These are phyloP conservation scores for Barnardius zonarius DNA, from an alignment of 2,113 vertebrate species.

Conservation along the genomic window DNA sequence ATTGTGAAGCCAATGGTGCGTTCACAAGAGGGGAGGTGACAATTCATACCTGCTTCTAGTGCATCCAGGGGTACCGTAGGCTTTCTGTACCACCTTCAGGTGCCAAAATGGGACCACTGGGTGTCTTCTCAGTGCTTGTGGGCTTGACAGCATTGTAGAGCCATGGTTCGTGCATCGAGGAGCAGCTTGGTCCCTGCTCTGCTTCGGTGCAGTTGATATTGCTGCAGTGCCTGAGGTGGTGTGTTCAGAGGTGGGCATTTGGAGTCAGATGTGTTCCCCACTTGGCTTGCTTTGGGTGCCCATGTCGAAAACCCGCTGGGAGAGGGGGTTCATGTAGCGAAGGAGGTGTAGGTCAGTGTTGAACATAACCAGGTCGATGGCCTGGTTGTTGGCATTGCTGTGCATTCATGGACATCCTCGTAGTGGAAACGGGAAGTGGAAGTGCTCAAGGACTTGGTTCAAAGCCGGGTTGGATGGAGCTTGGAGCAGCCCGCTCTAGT, in stretches of 20 bases:
- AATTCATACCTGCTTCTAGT: background rate
- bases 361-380: background rate
- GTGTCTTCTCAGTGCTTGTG: fast-evolving
- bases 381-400: background rate
- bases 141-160: background rate
- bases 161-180: fast-evolving
- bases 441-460: background rate
- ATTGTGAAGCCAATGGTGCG: background rate
- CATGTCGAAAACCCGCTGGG: fast-evolving
- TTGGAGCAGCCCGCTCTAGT: background rate
- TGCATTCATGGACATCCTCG: background rate
- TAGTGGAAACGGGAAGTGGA: background rate
- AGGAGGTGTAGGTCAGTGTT: background rate
- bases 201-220: fast-evolving
- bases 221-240: fast-evolving
- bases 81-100: background rate
- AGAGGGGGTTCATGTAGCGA: background rate
- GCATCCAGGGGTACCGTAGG: background rate
- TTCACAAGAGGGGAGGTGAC: background rate
- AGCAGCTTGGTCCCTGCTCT: fast-evolving
- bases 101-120: background rate
- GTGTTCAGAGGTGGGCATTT: background rate
- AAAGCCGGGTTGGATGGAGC: background rate
- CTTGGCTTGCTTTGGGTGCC: background rate
- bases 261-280: background rate